Conservation (phyloP, 2,113 vertebrate genomes). For the Entelurus aequoreus region DNA sequence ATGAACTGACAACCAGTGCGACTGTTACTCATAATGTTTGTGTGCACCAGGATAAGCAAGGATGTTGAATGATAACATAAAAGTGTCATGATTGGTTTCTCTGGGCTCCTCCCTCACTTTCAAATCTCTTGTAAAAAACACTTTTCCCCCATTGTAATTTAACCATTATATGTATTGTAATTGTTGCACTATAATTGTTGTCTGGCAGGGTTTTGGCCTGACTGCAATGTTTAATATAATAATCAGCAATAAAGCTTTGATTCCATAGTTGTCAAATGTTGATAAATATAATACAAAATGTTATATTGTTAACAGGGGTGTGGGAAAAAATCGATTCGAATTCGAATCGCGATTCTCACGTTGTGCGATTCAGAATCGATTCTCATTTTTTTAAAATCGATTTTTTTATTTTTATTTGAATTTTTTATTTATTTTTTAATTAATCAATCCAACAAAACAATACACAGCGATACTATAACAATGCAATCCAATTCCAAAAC, state of each 20-base stretch:
- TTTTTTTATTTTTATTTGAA: too few relatives aligned
- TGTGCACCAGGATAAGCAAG: conserved; percentile 15
- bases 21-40: conserved; percentile 36
- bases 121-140: conserved; percentile 61
- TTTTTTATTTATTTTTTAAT: too few relatives aligned
- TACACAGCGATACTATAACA: too few relatives aligned
- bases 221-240: conserved; percentile 70
- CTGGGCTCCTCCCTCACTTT: conserved; percentile 41
- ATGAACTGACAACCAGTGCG: conserved; percentile 46
- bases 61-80: conserved; percentile 19
- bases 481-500: too few relatives aligned
- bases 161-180: conserved; percentile 71
- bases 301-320: too few relatives aligned
- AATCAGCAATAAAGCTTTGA: conserved; percentile 77
- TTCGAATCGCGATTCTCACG: too few relatives aligned
- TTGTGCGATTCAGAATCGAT: too few relatives aligned
- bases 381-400: too few relatives aligned
- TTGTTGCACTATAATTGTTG: conserved; percentile 72
- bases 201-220: conserved; percentile 62
- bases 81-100: conserved; percentile 29
- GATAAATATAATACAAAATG: background rate
- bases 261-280: conserved; percentile 25
- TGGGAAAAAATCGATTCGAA: too few relatives aligned
- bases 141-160: conserved; percentile 66
- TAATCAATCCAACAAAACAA: too few relatives aligned